phyloP scores from a whole-genome alignment of 1,140 invertebrate species.

The Portunus trituberculatus region DNA sequence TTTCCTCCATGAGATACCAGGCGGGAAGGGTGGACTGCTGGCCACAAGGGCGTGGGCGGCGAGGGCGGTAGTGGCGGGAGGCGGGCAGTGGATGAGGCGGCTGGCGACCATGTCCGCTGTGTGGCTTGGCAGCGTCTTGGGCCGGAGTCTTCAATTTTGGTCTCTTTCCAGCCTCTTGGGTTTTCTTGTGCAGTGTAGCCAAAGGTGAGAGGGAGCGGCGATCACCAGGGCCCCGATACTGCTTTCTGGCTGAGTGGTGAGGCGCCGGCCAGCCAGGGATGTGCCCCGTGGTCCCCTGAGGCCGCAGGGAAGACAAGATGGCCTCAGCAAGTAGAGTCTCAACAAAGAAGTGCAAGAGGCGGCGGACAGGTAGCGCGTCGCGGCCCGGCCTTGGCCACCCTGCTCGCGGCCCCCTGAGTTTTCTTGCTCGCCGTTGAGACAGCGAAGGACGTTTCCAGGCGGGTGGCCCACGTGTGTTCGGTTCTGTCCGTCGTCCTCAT shows the following conservation, averaged over 20 bases:
- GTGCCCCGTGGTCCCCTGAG: not conserved
- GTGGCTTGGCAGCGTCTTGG: conserved; percentile 67
- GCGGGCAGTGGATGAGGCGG: not conserved
- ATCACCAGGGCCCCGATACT: not conserved
- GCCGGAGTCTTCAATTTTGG: conserved; percentile 72
- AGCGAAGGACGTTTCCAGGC: conserved; percentile 74
- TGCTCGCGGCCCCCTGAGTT: conserved; percentile 72
- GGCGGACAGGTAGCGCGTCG: conserved; percentile 41
- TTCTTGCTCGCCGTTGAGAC: conserved; percentile 75
- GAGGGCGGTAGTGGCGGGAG: not conserved
- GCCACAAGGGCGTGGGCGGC: conserved; percentile 16
- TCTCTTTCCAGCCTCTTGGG: conserved; percentile 75
- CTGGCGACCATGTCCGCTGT: not conserved
- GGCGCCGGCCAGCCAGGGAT: not conserved
- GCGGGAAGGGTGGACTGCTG: conserved; percentile 39
- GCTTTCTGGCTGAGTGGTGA: not conserved
- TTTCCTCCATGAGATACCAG: conserved; percentile 69
- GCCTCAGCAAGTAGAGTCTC: too few species aligned
- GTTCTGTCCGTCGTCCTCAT: conserved; percentile 52
- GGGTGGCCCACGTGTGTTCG: conserved; percentile 73
- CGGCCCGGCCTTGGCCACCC: conserved; percentile 55
- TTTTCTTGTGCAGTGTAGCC: conserved; percentile 69
- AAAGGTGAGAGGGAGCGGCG: not conserved
- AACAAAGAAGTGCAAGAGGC: not conserved
- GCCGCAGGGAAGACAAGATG: not conserved